phyloP scores from a whole-genome alignment of 2,797 vertebrate species.

The Acomys russatus region DNA sequence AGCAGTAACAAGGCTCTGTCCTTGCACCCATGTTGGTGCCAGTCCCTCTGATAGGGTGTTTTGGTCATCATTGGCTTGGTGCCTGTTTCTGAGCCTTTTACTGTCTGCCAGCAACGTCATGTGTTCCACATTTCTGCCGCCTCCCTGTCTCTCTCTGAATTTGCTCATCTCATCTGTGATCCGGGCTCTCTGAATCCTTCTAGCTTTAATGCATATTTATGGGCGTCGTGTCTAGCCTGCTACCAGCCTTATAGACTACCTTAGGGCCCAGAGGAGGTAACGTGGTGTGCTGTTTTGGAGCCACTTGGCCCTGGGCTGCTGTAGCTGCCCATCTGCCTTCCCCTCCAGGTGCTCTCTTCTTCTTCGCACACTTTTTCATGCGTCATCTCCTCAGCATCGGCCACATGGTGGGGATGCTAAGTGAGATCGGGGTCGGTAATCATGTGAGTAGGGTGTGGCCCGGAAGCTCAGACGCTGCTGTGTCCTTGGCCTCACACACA shows the following conservation, averaged over 20 bases:
- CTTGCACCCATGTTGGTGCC: background rate
- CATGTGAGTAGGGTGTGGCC: background rate
- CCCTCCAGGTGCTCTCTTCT: background rate
- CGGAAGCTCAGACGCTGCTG: background rate
- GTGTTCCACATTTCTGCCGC: background rate
- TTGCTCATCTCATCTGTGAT: conserved; percentile 22
- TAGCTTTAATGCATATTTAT: background rate
- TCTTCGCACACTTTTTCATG: background rate
- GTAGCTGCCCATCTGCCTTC: background rate
- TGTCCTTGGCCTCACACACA: background rate
- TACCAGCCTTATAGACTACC: background rate
- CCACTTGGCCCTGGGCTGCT: background rate
- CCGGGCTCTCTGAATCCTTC: background rate
- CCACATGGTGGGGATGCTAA: background rate
- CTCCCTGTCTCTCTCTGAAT: background rate
- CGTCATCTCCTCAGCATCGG: background rate
- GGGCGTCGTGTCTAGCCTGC: background rate
- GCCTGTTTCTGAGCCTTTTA: background rate
- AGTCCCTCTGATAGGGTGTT: background rate
- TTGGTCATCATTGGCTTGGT: background rate
- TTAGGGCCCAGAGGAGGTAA: background rate
- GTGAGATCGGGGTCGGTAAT: background rate
- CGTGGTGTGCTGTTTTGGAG: conserved; percentile 5
- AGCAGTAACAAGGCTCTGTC: background rate
- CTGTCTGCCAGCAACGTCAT: background rate